A percentile compares a stretch with the other conserved stretches of the same genome.
Conservation (phyloP, 2,113 vertebrate genomes). For the Cercocebus atys region DNA sequence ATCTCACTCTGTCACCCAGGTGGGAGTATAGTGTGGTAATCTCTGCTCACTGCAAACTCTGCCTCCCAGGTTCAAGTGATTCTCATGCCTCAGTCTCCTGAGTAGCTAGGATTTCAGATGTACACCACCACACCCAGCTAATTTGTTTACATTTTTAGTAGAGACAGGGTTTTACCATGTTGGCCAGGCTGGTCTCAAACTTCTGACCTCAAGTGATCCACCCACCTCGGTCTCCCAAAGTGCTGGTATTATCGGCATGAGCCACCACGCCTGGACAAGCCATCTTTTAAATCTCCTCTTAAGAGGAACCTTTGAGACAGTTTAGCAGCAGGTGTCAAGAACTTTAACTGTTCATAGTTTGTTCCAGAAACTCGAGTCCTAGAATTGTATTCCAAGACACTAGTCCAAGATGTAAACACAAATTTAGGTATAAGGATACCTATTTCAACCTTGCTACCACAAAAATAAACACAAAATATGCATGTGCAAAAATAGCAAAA, state of each 20-base stretch:
- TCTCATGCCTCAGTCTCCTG: too few species aligned
- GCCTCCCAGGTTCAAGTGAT: too few species aligned
- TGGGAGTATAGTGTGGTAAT: accelerated
- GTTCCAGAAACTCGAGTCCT: background rate
- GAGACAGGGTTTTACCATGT: too few species aligned
- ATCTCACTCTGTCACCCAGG: too few species aligned
- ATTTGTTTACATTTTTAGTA: too few species aligned
- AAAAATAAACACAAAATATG: background rate
- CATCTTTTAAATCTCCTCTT: background rate
- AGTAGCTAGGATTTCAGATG: too few species aligned
- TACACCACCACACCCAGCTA: too few species aligned
- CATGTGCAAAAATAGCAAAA: background rate
- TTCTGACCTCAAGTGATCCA: too few species aligned
- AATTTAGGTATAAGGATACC: background rate
- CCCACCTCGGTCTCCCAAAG: too few species aligned
- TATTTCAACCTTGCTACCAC: constrained; percentile 1
- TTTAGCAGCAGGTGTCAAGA: background rate
- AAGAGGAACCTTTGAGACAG: constrained; percentile 13
- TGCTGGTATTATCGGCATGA: too few species aligned
- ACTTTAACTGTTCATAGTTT: background rate
- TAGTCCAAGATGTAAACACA: background rate
- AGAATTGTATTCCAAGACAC: background rate
- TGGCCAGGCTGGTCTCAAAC: too few species aligned
- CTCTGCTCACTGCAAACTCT: too few species aligned
- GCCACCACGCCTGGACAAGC: background rate